phyloP scores from a whole-genome alignment of 1,140 invertebrate genomes.

The Drosophila busckii region DNA sequence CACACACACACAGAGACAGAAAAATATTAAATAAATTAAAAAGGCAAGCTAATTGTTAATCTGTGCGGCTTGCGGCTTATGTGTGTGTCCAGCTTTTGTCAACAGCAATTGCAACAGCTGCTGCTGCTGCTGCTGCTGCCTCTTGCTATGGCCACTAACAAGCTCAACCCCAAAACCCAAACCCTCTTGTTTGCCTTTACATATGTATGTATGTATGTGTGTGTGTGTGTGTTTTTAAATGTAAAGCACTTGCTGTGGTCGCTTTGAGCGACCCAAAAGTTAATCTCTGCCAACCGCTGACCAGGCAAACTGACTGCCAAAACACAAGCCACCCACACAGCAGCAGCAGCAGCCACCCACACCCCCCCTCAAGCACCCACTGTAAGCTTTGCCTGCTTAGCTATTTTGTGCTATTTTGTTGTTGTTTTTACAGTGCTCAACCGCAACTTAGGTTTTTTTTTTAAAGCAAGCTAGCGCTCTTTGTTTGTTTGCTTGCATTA shows the following conservation, averaged over 20 bases:
- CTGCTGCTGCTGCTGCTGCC: constrained; percentile 5
- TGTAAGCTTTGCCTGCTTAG: constrained; percentile 42
- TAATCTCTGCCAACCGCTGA: constrained; percentile 73
- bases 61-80: constrained; percentile 62
- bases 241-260: constrained; percentile 75
- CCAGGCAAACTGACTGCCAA: constrained; percentile 19
- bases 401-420: constrained; percentile 55
- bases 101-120: constrained; percentile 36
- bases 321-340: background rate
- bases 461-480: constrained; percentile 42
- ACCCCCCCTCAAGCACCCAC: background rate
- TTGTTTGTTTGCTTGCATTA: constrained; percentile 53
- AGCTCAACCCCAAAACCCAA: constrained; percentile 22
- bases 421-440: constrained; percentile 21
- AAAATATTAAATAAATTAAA: constrained; percentile 71
- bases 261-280: constrained; percentile 75
- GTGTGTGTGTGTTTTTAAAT: constrained; percentile 59
- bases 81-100: constrained; percentile 57
- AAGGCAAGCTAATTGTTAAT: constrained; percentile 73
- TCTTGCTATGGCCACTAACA: constrained; percentile 42
- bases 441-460: constrained; percentile 73
- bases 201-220: constrained; percentile 7
- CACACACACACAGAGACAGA: constrained; percentile 2
- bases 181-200: constrained; percentile 4
- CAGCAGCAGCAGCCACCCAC: too few relatives aligned